These are phyloP conservation scores for Apteryx owenii DNA, from an alignment of 2,113 vertebrate genomes.

Conservation along the genomic window DNA sequence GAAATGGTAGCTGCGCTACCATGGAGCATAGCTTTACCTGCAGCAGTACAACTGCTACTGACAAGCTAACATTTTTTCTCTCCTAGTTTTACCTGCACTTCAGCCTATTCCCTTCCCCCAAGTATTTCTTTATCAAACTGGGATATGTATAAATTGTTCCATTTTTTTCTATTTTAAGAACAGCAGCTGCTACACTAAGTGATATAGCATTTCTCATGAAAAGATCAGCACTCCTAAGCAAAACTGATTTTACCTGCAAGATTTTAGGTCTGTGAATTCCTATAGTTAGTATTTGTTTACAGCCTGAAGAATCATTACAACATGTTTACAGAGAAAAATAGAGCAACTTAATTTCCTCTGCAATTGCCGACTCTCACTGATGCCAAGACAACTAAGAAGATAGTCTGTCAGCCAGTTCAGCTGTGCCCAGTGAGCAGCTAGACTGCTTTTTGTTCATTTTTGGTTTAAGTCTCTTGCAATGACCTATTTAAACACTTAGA, in stretches of 20 bases:
- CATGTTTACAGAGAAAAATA: background rate
- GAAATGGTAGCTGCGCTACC: background rate
- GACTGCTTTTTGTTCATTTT: background rate
- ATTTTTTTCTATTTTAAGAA: background rate
- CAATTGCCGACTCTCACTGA: constrained; percentile 2
- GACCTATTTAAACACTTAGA: background rate
- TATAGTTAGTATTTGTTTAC: background rate
- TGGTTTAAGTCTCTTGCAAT: background rate
- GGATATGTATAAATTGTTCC: background rate
- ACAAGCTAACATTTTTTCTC: background rate
- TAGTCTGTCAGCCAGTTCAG: background rate
- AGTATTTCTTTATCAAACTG: background rate
- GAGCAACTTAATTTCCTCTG: constrained; percentile 18
- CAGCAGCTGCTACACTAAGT: background rate
- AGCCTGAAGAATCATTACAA: constrained; percentile 8
- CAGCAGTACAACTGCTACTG: background rate
- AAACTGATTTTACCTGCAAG: background rate
- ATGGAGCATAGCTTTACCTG: background rate
- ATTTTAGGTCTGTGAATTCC: background rate
- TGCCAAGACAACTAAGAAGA: constrained; percentile 6
- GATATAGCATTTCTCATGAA: background rate
- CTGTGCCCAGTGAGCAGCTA: background rate
- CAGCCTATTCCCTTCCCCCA: background rate
- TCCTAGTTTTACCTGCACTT: background rate
- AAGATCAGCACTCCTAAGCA: background rate